phyloP scores from a whole-genome alignment of 2,797 vertebrate genomes.

The Arrhamphus sclerolepis region DNA sequence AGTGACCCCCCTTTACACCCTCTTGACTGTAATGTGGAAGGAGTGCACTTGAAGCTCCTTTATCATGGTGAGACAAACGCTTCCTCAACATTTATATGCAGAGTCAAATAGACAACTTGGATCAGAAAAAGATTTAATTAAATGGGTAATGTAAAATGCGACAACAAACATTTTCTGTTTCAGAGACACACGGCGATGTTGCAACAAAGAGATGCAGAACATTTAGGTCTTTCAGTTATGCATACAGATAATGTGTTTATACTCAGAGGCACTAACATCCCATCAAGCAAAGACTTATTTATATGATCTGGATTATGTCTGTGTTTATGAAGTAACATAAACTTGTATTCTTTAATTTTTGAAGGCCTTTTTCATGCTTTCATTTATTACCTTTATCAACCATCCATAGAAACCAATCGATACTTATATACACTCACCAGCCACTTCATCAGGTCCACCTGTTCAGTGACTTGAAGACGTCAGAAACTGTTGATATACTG shows the following conservation, averaged over 20 bases:
- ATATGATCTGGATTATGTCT: neutral
- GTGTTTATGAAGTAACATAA: conserved; percentile 2
- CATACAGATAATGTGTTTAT: neutral
- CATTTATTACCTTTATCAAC: conserved; percentile 30
- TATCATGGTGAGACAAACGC: conserved; percentile 85
- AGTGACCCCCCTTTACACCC: conserved; percentile 61
- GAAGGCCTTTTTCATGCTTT: conserved; percentile 10
- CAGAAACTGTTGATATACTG: too few species aligned
- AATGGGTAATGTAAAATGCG: neutral
- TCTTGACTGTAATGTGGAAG: conserved; percentile 80
- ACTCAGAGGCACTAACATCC: neutral
- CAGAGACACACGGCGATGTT: neutral
- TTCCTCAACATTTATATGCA: neutral
- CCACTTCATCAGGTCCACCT: too few species aligned
- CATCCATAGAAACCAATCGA: neutral
- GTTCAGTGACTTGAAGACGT: too few species aligned
- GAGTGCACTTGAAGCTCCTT: conserved; percentile 89
- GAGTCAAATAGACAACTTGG: neutral
- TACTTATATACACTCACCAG: too few species aligned
- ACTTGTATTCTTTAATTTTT: neutral
- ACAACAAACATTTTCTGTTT: neutral
- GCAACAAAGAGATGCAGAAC: neutral
- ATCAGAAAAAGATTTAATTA: neutral
- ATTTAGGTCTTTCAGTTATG: conserved; percentile 1
- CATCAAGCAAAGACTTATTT: conserved; percentile 4